These are phyloP conservation scores for Megamerina dolium DNA, from an alignment of 2,888 invertebrate genomes.

Conservation along the genomic window DNA sequence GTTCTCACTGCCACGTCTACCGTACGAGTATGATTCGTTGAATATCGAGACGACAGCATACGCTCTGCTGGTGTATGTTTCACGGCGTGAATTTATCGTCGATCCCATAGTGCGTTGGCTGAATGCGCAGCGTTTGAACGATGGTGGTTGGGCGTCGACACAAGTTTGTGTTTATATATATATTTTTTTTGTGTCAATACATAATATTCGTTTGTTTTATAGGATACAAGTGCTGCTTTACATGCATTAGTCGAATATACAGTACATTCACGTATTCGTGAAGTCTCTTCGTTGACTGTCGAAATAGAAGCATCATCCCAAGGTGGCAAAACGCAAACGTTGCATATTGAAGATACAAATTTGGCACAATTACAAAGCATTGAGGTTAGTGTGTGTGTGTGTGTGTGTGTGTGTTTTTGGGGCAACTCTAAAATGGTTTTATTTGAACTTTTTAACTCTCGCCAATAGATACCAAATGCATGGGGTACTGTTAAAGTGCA, in stretches of 20 bases:
- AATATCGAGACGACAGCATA: conserved; percentile 93
- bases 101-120: conserved; percentile 88
- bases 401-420: not conserved
- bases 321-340: conserved; percentile 58
- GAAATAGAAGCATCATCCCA: conserved; percentile 81
- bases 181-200: not conserved
- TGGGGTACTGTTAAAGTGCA: conserved; percentile 93
- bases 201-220: conserved; percentile 46
- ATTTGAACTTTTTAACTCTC: not conserved
- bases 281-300: conserved; percentile 72
- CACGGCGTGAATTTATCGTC: conserved; percentile 71
- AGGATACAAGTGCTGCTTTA: conserved; percentile 80
- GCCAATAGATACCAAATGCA: conserved; percentile 76
- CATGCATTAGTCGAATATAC: conserved; percentile 88
- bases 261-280: conserved; percentile 74
- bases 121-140: conserved; percentile 77
- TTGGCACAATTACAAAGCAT: conserved; percentile 72
- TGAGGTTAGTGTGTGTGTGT: conserved; percentile 54
- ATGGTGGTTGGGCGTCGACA: conserved; percentile 85
- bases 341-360: conserved; percentile 70
- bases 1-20: conserved; percentile 79
- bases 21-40: conserved; percentile 81
- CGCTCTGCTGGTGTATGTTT: conserved; percentile 82
- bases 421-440: conserved; percentile 19
- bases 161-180: conserved; percentile 54